Conservation (phyloP, 2,888 invertebrate species). For the Epistrophe eligans region DNA sequence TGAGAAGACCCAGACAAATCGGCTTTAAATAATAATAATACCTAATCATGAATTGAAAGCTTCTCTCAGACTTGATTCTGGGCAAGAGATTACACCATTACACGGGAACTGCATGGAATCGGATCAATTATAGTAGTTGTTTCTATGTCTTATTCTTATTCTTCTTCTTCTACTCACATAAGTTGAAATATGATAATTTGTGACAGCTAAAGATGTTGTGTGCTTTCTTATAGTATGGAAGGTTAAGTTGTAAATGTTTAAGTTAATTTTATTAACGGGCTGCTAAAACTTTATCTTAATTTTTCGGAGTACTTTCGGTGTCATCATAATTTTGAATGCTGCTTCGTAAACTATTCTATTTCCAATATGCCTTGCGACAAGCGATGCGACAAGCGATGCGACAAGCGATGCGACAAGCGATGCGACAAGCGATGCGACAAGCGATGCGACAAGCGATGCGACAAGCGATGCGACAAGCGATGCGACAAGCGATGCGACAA, state of each 20-base stretch:
- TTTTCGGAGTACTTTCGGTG: no score
- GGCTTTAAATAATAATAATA: constrained; percentile 29
- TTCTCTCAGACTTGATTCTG: constrained; percentile 28
- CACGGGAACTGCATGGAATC: constrained; percentile 48
- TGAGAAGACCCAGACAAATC: constrained; percentile 31
- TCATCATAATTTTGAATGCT: no score
- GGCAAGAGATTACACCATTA: constrained; percentile 10
- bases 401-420: no score
- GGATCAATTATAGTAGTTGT: constrained; percentile 1
- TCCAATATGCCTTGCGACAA: no score
- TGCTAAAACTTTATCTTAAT: no score
- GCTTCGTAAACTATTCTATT: no score
- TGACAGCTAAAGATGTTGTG: neutral
- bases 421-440: no score
- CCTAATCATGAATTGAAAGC: constrained; percentile 8
- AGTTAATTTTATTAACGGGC: neutral
- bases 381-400: no score
- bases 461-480: no score
- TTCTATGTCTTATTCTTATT: neutral
- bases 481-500: no score
- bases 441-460: no score
- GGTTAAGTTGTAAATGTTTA: neutral
- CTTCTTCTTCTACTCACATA: neutral
- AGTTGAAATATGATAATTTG: neutral
- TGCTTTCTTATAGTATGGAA: neutral